These are phyloP conservation scores for Oncorhynchus clarkii DNA, from an alignment of 2,113 vertebrate species.

Conservation along the genomic window DNA sequence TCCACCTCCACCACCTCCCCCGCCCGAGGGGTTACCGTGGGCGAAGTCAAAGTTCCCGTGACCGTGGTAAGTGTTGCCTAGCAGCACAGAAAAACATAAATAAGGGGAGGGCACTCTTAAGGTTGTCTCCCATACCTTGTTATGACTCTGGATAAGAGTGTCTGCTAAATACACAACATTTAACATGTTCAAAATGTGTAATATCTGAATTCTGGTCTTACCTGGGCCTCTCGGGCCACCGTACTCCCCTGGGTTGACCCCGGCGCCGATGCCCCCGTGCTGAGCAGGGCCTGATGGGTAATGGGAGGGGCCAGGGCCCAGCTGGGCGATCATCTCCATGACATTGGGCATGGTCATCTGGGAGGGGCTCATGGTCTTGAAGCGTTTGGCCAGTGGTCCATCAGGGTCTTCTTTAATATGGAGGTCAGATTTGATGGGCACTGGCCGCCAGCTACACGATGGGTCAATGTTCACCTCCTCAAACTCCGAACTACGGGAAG, in stretches of 20 bases:
- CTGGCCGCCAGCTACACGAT: slow-evolving; percentile 97
- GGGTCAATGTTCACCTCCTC: slow-evolving; percentile 99
- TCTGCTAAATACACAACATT: too few relatives aligned
- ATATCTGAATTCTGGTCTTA: slow-evolving; percentile 43
- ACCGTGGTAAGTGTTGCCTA: slow-evolving; percentile 95
- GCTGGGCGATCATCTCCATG: slow-evolving; percentile 98
- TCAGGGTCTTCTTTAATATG: slow-evolving; percentile 99
- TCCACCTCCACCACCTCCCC: slow-evolving; percentile 57
- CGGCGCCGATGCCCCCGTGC: slow-evolving; percentile 51
- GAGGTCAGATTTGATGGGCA: slow-evolving; percentile 96
- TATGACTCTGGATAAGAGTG: too few relatives aligned
- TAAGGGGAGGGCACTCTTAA: too few relatives aligned
- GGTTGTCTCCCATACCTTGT: too few relatives aligned
- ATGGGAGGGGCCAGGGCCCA: slow-evolving; percentile 84
- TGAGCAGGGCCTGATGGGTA: slow-evolving; percentile 88
- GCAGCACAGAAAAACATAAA: slow-evolving; percentile 34
- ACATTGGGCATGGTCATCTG: slow-evolving; percentile 99
- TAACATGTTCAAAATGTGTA: too few relatives aligned
- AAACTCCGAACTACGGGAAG: slow-evolving; percentile 87
- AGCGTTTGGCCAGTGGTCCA: slow-evolving; percentile 94
- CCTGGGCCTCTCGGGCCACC: slow-evolving; percentile 78
- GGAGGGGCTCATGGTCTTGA: slow-evolving; percentile 99
- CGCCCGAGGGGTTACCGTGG: slow-evolving; percentile 85
- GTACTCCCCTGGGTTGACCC: slow-evolving; percentile 85
- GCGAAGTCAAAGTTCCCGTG: slow-evolving; percentile 97